A percentile compares a stretch with the other conserved stretches of the same genome.
Conservation (phyloP, 1,140 invertebrate genomes). For the Helicoverpa zea region DNA sequence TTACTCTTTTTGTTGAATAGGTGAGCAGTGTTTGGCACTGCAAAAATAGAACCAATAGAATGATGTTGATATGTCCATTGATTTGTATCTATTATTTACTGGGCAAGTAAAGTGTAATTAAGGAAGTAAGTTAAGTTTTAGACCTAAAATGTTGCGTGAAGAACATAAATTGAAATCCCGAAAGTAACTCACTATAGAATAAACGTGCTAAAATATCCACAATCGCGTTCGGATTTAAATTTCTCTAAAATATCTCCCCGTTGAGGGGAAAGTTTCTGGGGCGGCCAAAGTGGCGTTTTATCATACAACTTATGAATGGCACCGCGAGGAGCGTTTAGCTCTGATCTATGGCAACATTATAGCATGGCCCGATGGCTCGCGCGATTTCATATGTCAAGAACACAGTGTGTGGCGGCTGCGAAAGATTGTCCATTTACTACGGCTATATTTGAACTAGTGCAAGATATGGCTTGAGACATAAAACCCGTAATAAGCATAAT, state of each 20-base stretch:
- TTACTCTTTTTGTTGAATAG: too few relatives aligned
- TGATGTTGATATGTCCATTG: too few relatives aligned
- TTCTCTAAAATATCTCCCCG: conserved; percentile 36
- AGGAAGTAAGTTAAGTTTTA: too few relatives aligned
- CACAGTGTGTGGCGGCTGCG: conserved; percentile 14
- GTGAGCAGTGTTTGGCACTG: too few relatives aligned
- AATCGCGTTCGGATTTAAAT: conserved; percentile 44
- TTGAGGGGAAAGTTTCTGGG: conserved; percentile 47
- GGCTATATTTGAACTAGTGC: neutral
- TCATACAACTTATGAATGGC: conserved; percentile 59
- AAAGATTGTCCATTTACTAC: conserved; percentile 10
- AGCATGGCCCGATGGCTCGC: conserved; percentile 47
- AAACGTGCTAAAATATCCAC: conserved; percentile 36
- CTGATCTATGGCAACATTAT: conserved; percentile 57
- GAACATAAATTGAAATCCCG: neutral
- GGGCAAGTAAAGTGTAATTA: too few relatives aligned
- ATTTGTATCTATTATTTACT: too few relatives aligned
- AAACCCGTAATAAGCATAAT: neutral
- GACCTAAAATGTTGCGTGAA: neutral
- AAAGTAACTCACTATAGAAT: conserved; percentile 12
- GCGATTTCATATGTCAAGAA: conserved; percentile 29
- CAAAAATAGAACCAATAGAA: too few relatives aligned
- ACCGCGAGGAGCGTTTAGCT: conserved; percentile 54
- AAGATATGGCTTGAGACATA: neutral
- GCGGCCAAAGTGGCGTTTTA: conserved; percentile 51